A percentile compares a stretch with the other conserved stretches of the same genome.
phyloP scores from a whole-genome alignment of 1,140 invertebrate genomes.

The Drosophila sechellia region DNA sequence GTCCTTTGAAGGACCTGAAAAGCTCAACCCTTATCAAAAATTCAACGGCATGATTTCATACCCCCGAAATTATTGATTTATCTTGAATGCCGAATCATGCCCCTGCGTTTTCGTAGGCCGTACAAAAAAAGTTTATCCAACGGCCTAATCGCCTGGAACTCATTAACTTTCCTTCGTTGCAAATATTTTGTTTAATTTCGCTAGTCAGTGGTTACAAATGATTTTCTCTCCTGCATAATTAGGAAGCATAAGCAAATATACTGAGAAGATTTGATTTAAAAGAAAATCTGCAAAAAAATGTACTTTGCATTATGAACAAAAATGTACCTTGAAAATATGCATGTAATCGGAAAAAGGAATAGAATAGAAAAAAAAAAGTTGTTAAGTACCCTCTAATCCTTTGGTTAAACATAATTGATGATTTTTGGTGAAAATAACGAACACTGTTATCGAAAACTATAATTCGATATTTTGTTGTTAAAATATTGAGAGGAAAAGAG shows the following conservation, averaged over 20 bases:
- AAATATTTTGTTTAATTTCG: slow-evolving; percentile 25
- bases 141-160: slow-evolving; percentile 40
- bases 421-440: no score
- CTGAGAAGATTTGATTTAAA: no score
- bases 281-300: no score
- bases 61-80: slow-evolving; percentile 44
- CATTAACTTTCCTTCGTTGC: slow-evolving; percentile 31
- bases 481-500: not conserved
- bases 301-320: no score
- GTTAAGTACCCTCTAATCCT: no score
- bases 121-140: not conserved
- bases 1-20: slow-evolving; percentile 14
- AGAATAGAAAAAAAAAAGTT: no score
- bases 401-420: no score
- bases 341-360: no score
- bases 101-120: not conserved
- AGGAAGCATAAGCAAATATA: not conserved
- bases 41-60: slow-evolving; percentile 42
- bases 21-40: slow-evolving; percentile 52
- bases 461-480: not conserved
- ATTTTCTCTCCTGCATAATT: not conserved
- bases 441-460: not conserved
- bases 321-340: no score
- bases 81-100: slow-evolving; percentile 35
- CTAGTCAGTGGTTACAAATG: slow-evolving; percentile 1